phyloP scores from a whole-genome alignment of 2,797 vertebrate genomes.

The Neostethus bicornis region DNA sequence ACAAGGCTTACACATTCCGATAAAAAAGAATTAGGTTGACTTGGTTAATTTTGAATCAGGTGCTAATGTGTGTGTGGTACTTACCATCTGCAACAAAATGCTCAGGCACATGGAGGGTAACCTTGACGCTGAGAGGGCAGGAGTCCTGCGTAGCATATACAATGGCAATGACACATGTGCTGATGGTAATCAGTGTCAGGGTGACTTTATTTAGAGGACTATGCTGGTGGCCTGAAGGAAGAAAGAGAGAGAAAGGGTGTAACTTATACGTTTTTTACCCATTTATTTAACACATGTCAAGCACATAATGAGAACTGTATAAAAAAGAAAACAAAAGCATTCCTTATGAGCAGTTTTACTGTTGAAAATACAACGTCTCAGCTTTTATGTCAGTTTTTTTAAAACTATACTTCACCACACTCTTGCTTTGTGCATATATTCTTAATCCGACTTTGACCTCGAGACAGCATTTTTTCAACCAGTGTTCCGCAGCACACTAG shows the following conservation, averaged over 20 bases:
- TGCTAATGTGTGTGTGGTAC: constrained; percentile 52
- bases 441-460: constrained; percentile 31
- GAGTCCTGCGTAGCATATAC: constrained; percentile 93
- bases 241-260: constrained; percentile 26
- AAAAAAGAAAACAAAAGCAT: constrained; percentile 1
- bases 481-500: too few species aligned
- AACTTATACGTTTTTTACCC: constrained; percentile 7
- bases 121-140: constrained; percentile 95
- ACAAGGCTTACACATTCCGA: background rate
- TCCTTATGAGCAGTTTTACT: constrained; percentile 5
- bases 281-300: constrained; percentile 3
- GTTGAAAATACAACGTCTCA: background rate
- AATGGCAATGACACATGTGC: constrained; percentile 92
- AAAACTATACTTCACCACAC: constrained; percentile 30
- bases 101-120: constrained; percentile 96
- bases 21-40: background rate
- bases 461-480: constrained; percentile 29
- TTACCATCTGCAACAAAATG: constrained; percentile 99
- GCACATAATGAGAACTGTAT: background rate
- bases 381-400: constrained; percentile 13
- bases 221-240: constrained; percentile 86
- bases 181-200: constrained; percentile 93
- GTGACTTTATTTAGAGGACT: constrained; percentile 96
- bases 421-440: constrained; percentile 53
- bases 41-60: constrained; percentile 9